Evolutionary conservation across 2,797 vertebrate species (phyloP).

Genomic region (Dryobates pubescens): DNA sequence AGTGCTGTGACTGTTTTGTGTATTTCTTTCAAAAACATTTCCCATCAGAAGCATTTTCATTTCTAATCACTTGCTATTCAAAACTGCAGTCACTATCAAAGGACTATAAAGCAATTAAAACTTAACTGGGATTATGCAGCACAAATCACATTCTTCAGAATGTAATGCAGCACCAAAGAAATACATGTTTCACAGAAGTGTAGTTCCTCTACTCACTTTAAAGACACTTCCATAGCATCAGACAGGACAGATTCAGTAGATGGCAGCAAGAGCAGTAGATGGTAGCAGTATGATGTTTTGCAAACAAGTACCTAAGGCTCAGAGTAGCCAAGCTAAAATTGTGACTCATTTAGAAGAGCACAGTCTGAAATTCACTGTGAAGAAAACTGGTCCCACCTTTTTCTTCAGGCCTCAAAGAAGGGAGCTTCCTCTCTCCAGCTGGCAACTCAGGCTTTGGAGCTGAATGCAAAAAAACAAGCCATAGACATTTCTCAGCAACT

Average conservation of each 20-base stretch:
- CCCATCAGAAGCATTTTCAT: not conserved
- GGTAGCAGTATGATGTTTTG: not conserved
- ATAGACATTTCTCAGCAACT: not conserved
- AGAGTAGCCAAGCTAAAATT: not conserved
- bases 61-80: not conserved
- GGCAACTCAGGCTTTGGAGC: conserved; percentile 88
- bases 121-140: not conserved
- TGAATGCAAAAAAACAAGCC: conserved; percentile 55
- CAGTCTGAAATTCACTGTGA: not conserved
- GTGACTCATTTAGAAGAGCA: not conserved
- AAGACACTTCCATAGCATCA: not conserved
- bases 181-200: not conserved
- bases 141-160: not conserved
- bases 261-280: not conserved
- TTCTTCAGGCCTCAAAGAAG: conserved; percentile 82
- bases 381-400: conserved; percentile 80
- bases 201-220: not conserved
- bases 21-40: not conserved
- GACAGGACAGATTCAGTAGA: not conserved
- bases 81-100: not conserved
- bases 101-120: not conserved
- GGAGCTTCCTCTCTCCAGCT: conserved; percentile 84
- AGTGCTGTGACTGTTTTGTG: fast-evolving
- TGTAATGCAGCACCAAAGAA: not conserved
- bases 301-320: not conserved